phyloP scores from a whole-genome alignment of 2,797 vertebrate species.

The Periparus ater region DNA sequence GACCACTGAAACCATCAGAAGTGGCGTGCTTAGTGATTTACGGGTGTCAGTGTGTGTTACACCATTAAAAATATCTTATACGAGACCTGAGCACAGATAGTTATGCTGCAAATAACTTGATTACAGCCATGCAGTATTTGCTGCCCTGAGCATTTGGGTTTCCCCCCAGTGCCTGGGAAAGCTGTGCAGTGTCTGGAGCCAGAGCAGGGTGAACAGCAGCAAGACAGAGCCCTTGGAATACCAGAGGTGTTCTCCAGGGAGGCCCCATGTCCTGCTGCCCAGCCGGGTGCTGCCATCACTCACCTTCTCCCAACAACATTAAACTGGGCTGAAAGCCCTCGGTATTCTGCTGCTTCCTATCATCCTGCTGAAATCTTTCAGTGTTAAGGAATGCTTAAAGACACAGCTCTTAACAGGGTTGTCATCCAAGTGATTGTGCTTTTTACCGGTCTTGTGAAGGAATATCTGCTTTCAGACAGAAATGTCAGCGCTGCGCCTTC shows the following conservation, averaged over 20 bases:
- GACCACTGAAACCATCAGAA: background rate
- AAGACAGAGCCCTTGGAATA: background rate
- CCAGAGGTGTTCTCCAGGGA: background rate
- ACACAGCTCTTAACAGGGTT: background rate
- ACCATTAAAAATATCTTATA: background rate
- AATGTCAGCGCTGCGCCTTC: background rate
- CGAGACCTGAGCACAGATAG: background rate
- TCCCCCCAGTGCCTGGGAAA: background rate
- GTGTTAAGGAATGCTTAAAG: background rate
- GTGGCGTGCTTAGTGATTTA: background rate
- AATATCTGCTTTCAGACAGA: background rate
- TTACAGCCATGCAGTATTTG: background rate
- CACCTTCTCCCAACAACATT: background rate
- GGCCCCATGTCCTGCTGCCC: fast-evolving
- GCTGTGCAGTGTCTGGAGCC: background rate
- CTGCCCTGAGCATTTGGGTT: background rate
- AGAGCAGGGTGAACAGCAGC: background rate
- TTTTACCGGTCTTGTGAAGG: background rate
- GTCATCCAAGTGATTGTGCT: background rate
- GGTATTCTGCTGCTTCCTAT: background rate
- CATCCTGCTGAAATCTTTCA: background rate
- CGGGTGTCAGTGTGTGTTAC: background rate
- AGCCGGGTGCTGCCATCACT: background rate
- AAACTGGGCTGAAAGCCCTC: background rate
- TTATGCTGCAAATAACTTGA: background rate